Evolutionary conservation across 2,888 invertebrate genomes (phyloP).

Genomic region (Drosophila stalkeri): DNA sequence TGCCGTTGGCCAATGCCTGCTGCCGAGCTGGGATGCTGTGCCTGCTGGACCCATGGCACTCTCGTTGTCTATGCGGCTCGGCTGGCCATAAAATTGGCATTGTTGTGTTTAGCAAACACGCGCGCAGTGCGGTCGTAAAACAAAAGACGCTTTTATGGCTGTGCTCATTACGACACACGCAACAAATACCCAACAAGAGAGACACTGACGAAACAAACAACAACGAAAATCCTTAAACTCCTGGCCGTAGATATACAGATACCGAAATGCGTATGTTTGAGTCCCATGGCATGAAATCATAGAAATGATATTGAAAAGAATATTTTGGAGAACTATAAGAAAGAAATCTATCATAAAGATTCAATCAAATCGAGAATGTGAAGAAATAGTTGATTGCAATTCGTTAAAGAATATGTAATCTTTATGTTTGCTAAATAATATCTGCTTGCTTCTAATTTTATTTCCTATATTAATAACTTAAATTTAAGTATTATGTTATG

Average conservation of each 20-base stretch:
- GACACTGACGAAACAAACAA: slow-evolving; percentile 12
- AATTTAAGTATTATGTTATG: neutral
- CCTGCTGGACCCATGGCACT: slow-evolving; percentile 36
- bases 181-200: slow-evolving; percentile 49
- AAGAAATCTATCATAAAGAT: neutral
- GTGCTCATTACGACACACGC: slow-evolving; percentile 75
- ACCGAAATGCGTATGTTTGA: neutral
- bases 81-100: slow-evolving; percentile 73
- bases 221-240: slow-evolving; percentile 13
- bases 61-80: slow-evolving; percentile 52
- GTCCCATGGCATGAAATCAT: neutral
- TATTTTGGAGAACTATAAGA: neutral
- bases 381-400: neutral
- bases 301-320: neutral
- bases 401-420: neutral
- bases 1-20: neutral
- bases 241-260: neutral
- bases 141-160: slow-evolving; percentile 82
- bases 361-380: neutral
- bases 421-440: neutral
- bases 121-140: slow-evolving; percentile 83
- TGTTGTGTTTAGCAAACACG: slow-evolving; percentile 76
- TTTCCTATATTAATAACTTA: neutral
- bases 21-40: slow-evolving; percentile 40
- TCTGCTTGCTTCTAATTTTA: neutral